Evolutionary conservation across 92 coral and sea anemone genomes (phyloP).

Genomic region (Paragorgia papillata): DNA sequence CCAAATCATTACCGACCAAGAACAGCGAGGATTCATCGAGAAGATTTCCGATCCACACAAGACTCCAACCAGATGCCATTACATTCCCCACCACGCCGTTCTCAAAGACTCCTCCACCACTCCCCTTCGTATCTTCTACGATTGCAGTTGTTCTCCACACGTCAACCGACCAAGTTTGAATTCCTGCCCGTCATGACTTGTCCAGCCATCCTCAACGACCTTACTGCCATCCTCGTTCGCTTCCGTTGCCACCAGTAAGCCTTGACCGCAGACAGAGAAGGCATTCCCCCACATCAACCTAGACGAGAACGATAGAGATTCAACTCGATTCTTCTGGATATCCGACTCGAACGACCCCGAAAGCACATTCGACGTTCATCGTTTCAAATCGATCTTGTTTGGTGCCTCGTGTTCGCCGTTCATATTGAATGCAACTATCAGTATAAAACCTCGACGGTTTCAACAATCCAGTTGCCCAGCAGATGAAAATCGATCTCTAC

Average conservation of each 20-base stretch:
- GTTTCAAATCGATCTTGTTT: slow-evolving; percentile 55
- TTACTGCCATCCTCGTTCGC: slow-evolving; percentile 55
- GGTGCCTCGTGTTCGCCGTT: slow-evolving; percentile 60
- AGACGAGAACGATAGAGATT: slow-evolving; percentile 42
- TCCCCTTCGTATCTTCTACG: slow-evolving; percentile 54
- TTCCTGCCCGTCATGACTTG: slow-evolving; percentile 49
- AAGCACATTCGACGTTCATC: slow-evolving; percentile 49
- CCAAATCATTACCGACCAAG: too few species aligned
- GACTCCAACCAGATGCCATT: too few species aligned
- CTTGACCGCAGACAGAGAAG: slow-evolving; percentile 60
- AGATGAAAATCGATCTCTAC: slow-evolving; percentile 54
- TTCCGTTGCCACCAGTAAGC: slow-evolving; percentile 53
- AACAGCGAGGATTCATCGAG: too few species aligned
- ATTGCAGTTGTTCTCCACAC: slow-evolving; percentile 44
- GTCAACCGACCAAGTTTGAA: slow-evolving; percentile 53
- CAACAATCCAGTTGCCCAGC: slow-evolving; percentile 44
- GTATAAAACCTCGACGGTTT: slow-evolving; percentile 41
- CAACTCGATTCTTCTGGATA: slow-evolving; percentile 56
- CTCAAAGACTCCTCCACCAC: too few species aligned
- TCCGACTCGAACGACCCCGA: slow-evolving; percentile 49
- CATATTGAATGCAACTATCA: slow-evolving; percentile 51
- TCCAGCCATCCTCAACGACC: slow-evolving; percentile 51
- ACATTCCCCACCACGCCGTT: too few species aligned
- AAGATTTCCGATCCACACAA: too few species aligned
- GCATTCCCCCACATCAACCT: slow-evolving; percentile 57